Evolutionary conservation across 2,113 vertebrate genomes (phyloP).

Genomic region (Donacobius atricapilla): DNA sequence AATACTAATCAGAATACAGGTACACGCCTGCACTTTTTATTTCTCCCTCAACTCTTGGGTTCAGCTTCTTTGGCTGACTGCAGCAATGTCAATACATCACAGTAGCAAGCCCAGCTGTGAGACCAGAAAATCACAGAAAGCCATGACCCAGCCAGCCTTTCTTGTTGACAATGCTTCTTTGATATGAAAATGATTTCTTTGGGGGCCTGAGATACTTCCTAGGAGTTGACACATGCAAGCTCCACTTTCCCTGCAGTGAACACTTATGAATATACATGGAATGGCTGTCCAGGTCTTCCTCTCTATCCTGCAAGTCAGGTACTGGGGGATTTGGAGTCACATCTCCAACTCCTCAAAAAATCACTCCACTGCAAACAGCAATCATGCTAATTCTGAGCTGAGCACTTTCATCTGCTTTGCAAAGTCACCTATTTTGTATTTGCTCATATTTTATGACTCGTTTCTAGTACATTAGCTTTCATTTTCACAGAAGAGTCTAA

Average conservation of each 20-base stretch:
- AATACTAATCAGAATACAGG: neutral
- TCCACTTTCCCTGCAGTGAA: neutral
- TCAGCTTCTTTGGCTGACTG: neutral
- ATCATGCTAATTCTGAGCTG: neutral
- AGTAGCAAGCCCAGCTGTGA: neutral
- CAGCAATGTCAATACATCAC: neutral
- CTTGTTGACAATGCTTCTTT: neutral
- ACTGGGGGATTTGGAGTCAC: neutral
- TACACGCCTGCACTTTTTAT: neutral
- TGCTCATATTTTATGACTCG: neutral
- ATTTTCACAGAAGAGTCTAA: neutral
- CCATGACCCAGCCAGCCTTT: neutral
- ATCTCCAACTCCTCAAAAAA: neutral
- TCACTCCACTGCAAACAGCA: neutral
- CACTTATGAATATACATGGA: neutral
- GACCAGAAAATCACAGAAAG: neutral
- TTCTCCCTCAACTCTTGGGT: neutral
- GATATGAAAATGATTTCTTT: neutral
- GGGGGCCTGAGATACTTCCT: neutral
- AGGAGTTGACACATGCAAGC: neutral
- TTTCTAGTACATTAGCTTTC: neutral
- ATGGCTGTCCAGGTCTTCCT: neutral
- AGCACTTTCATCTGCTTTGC: neutral
- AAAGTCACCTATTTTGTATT: neutral
- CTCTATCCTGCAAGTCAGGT: fast-evolving